Evolutionary conservation across 2,797 vertebrate genomes (phyloP).

Genomic region (Tokudaia tokunoshimensis): DNA sequence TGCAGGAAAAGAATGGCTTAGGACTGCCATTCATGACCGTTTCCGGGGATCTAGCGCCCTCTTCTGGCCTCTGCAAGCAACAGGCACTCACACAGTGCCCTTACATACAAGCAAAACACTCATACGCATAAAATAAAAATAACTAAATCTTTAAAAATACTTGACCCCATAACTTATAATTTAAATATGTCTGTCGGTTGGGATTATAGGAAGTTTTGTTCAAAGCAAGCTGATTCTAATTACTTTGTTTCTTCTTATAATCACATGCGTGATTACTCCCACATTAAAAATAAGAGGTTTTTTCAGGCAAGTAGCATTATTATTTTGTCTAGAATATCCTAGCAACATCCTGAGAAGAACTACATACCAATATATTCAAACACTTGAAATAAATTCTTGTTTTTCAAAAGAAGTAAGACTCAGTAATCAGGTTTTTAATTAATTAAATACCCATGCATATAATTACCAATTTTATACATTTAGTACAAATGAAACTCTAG

Average conservation of each 20-base stretch:
- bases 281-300: constrained; percentile 55
- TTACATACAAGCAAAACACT: background rate
- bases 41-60: background rate
- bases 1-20: background rate
- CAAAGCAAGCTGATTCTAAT: constrained; percentile 42
- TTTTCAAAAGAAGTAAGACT: constrained; percentile 68
- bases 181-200: constrained; percentile 1
- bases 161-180: constrained; percentile 33
- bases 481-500: constrained; percentile 44
- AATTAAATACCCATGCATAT: constrained; percentile 39
- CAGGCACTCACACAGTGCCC: background rate
- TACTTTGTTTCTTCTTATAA: constrained; percentile 56
- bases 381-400: constrained; percentile 52
- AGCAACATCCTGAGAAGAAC: constrained; percentile 11
- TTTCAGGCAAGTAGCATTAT: constrained; percentile 40
- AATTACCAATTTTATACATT: constrained; percentile 62
- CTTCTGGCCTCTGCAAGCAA: background rate
- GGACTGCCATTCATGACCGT: background rate
- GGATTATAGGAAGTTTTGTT: constrained; percentile 3
- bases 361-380: constrained; percentile 44
- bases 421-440: constrained; percentile 63
- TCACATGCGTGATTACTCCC: constrained; percentile 30
- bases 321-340: constrained; percentile 58
- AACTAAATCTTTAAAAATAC: background rate
- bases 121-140: no score